phyloP scores from a whole-genome alignment of 2,888 invertebrate genomes.

The Epiperipatus broadwayi region DNA sequence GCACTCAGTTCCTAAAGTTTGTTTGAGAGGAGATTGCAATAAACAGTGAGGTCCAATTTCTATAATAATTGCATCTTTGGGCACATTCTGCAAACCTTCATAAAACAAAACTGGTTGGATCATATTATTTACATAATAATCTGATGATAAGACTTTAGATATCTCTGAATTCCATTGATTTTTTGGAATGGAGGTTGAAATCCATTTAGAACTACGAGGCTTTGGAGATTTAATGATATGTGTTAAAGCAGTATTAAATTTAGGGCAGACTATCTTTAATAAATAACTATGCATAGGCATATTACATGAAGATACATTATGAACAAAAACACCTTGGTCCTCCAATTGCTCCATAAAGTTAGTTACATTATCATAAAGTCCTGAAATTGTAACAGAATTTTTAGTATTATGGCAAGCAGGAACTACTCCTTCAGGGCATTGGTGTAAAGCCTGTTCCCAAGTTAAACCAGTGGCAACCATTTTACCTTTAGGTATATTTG shows the following conservation, averaged over 20 bases:
- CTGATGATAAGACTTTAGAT: slow-evolving; percentile 29
- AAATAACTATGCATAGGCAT: too few relatives aligned
- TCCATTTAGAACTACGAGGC: slow-evolving; percentile 61
- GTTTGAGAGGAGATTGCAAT: slow-evolving; percentile 67
- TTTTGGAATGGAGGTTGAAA: slow-evolving; percentile 39
- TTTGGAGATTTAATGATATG: slow-evolving; percentile 62
- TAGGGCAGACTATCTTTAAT: too few relatives aligned
- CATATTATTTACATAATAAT: too few relatives aligned
- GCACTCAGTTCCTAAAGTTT: slow-evolving; percentile 52
- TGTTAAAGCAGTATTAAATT: too few relatives aligned
- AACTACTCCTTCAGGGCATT: slow-evolving; percentile 24
- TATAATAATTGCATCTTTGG: slow-evolving; percentile 31
- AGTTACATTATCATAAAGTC: slow-evolving; percentile 22
- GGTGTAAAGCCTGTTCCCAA: slow-evolving; percentile 22
- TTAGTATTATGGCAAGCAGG: slow-evolving; percentile 33
- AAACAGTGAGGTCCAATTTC: slow-evolving; percentile 34
- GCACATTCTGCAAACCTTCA: slow-evolving; percentile 33
- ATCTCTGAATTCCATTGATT: slow-evolving; percentile 29
- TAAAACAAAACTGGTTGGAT: too few relatives aligned
- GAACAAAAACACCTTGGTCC: too few relatives aligned
- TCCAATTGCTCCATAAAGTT: too few relatives aligned
- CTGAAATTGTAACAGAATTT: slow-evolving; percentile 34
- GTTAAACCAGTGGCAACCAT: slow-evolving; percentile 28
- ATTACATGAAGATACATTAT: too few relatives aligned
- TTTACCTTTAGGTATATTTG: too few relatives aligned